phyloP scores from a whole-genome alignment of 2,888 invertebrate genomes.

The Philaethria dido region DNA sequence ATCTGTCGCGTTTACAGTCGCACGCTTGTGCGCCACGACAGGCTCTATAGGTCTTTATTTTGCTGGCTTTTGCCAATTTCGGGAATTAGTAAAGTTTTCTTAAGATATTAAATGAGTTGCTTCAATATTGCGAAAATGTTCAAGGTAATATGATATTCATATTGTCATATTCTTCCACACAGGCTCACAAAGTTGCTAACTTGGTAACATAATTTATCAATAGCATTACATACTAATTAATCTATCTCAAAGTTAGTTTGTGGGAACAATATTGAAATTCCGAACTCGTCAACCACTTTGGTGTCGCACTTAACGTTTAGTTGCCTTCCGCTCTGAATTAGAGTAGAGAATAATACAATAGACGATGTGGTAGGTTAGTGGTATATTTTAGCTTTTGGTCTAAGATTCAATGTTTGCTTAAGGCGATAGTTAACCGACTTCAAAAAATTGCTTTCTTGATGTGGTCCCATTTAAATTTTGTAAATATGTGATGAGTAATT shows the following conservation, averaged over 20 bases:
- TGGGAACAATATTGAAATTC: conserved; percentile 22
- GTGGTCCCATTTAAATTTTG: no score
- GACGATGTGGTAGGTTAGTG: not conserved
- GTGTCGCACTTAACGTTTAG: conserved; percentile 6
- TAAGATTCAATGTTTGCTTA: not conserved
- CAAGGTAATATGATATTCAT: not conserved
- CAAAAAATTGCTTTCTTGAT: no score
- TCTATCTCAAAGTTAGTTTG: conserved; percentile 17
- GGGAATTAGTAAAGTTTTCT: no score
- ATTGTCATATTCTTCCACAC: not conserved
- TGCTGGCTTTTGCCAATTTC: no score
- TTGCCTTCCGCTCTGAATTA: not conserved
- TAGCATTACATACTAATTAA: conserved; percentile 12
- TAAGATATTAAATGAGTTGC: no score
- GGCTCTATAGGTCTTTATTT: no score
- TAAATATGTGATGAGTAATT: no score
- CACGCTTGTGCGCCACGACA: no score
- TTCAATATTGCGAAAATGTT: no score
- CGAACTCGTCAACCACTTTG: conserved; percentile 5
- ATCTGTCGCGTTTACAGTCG: no score
- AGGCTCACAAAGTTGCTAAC: conserved; percentile 1
- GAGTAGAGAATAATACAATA: not conserved
- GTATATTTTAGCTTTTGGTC: not conserved
- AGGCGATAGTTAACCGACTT: no score
- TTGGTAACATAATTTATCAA: conserved; percentile 8